A percentile compares a stretch with the other conserved stretches of the same genome.
These are phyloP conservation scores for Synanceia verrucosa DNA, from an alignment of 2,797 vertebrate species.

Conservation along the genomic window DNA sequence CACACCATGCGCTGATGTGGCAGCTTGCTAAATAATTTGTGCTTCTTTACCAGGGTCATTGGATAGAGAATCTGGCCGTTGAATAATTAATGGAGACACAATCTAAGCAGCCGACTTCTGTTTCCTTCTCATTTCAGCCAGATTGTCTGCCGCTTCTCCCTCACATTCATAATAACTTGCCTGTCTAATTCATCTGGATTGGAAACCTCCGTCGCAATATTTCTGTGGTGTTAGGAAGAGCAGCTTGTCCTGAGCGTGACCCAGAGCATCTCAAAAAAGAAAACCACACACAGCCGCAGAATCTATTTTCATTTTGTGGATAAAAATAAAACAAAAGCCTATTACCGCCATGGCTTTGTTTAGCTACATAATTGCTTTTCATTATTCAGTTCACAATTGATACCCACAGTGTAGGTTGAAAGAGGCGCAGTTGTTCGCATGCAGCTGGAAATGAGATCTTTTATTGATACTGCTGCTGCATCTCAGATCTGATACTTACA, in stretches of 20 bases:
- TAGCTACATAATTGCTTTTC: slow-evolving; percentile 85
- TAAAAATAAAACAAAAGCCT: slow-evolving; percentile 81
- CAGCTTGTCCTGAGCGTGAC: slow-evolving; percentile 72
- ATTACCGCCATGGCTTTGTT: slow-evolving; percentile 78
- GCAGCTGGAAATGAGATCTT: slow-evolving; percentile 80
- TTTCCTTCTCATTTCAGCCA: slow-evolving; percentile 78
- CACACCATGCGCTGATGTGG: slow-evolving; percentile 79
- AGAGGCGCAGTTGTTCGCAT: slow-evolving; percentile 79
- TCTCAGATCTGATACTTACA: slow-evolving; percentile 81
- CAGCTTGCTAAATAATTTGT: slow-evolving; percentile 88
- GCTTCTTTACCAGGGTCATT: slow-evolving; percentile 86
- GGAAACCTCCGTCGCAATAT: slow-evolving; percentile 67
- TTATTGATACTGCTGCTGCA: slow-evolving; percentile 82
- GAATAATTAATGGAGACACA: slow-evolving; percentile 87
- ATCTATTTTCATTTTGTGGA: slow-evolving; percentile 76
- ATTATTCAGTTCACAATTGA: slow-evolving; percentile 83
- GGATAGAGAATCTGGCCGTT: slow-evolving; percentile 83
- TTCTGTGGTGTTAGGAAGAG: slow-evolving; percentile 59
- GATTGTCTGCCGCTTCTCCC: slow-evolving; percentile 70
- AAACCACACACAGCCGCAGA: slow-evolving; percentile 68
- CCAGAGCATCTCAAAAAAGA: slow-evolving; percentile 67
- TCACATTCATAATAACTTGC: slow-evolving; percentile 48
- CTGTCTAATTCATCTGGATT: slow-evolving; percentile 76
- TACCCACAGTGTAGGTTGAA: slow-evolving; percentile 81
- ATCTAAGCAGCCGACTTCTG: slow-evolving; percentile 84